These are phyloP conservation scores for Gouania willdenowi DNA, from an alignment of 2,797 vertebrate genomes.

Conservation along the genomic window DNA sequence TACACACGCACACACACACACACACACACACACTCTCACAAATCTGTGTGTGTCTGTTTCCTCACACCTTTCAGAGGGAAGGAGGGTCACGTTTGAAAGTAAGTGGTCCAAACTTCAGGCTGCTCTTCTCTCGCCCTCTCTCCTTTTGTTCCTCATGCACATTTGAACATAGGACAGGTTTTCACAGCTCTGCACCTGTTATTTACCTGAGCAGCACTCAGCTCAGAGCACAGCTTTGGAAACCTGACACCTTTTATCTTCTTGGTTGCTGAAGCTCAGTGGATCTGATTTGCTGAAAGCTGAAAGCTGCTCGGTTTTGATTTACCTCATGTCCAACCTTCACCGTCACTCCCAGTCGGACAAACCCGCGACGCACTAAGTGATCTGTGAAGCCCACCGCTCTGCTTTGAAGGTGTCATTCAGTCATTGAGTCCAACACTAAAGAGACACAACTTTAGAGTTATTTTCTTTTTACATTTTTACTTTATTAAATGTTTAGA, in stretches of 20 bases:
- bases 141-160: slow-evolving; percentile 47
- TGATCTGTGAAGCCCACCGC: slow-evolving; percentile 20
- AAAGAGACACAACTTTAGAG: no score
- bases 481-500: no score
- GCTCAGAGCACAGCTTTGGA: slow-evolving; percentile 69
- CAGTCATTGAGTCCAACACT: no score
- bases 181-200: slow-evolving; percentile 68
- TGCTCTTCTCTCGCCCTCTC: slow-evolving; percentile 43
- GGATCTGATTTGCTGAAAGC: slow-evolving; percentile 41
- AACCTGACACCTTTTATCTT: slow-evolving; percentile 70
- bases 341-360: slow-evolving; percentile 15
- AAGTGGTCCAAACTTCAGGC: slow-evolving; percentile 65
- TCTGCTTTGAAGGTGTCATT: slow-evolving; percentile 49
- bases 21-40: slow-evolving; percentile 5
- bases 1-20: slow-evolving; percentile 7
- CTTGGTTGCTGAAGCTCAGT: slow-evolving; percentile 53
- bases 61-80: slow-evolving; percentile 78
- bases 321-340: no score
- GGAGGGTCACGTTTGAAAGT: slow-evolving; percentile 85
- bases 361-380: not conserved
- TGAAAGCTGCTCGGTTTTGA: slow-evolving; percentile 34
- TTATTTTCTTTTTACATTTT: no score
- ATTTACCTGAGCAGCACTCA: slow-evolving; percentile 26
- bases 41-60: slow-evolving; percentile 60
- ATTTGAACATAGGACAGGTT: slow-evolving; percentile 62